Percentiles rank a stretch among this genome's conserved stretches.
These are phyloP conservation scores for Adineta ricciae DNA, from an alignment of 2,888 invertebrate species.

Conservation along the genomic window DNA sequence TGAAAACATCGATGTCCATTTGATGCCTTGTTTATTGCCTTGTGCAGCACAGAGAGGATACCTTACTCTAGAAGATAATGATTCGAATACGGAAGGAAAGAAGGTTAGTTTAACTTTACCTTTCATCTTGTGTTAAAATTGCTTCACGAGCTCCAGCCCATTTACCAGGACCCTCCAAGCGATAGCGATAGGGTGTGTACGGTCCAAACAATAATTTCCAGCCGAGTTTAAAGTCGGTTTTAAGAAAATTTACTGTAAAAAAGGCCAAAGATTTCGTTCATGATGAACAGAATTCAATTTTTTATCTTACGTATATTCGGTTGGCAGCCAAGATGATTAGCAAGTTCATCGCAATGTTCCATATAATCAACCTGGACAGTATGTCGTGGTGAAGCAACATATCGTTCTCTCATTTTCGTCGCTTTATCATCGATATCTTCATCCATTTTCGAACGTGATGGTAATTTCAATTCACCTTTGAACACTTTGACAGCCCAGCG, in stretches of 20 bases:
- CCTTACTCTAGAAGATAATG: background rate
- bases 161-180: constrained; percentile 46
- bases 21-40: background rate
- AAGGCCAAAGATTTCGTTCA: background rate
- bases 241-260: constrained; percentile 37
- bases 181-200: constrained; percentile 45
- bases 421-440: constrained; percentile 42
- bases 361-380: constrained; percentile 50
- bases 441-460: constrained; percentile 43
- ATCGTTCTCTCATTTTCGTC: constrained; percentile 39
- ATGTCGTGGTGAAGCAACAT: constrained; percentile 42
- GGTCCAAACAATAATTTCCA: constrained; percentile 42
- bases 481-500: constrained; percentile 49
- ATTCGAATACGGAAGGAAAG: background rate
- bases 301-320: constrained; percentile 43
- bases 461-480: constrained; percentile 41
- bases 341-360: constrained; percentile 51
- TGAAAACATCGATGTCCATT: background rate
- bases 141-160: constrained; percentile 51
- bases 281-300: background rate
- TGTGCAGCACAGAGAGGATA: background rate
- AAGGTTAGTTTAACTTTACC: background rate
- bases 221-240: constrained; percentile 40
- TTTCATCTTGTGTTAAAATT: constrained; percentile 40
- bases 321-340: constrained; percentile 46